Conservation (phyloP, 2,113 vertebrate genomes). For the Erythrolamprus reginae region DNA sequence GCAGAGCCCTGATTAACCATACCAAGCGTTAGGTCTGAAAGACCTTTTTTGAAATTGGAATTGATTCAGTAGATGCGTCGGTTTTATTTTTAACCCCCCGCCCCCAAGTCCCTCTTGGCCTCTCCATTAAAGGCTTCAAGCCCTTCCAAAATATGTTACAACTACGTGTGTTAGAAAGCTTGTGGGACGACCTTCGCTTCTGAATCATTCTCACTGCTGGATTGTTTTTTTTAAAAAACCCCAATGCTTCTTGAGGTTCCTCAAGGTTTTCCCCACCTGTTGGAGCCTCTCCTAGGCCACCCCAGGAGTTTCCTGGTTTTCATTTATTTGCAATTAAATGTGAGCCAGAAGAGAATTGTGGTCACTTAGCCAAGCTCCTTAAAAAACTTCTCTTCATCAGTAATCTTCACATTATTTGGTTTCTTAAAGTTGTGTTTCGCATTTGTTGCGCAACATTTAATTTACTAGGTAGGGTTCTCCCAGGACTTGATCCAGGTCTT, state of each 20-base stretch:
- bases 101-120: background rate
- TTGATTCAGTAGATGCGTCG: background rate
- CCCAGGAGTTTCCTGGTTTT: background rate
- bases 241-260: no score
- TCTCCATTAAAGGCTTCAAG: background rate
- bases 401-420: background rate
- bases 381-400: background rate
- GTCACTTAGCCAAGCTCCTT: background rate
- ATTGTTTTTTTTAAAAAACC: no score
- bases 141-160: background rate
- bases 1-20: background rate
- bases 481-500: background rate
- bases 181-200: background rate
- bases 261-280: background rate
- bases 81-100: background rate
- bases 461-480: background rate
- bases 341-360: background rate
- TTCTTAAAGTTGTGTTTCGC: background rate
- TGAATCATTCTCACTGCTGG: background rate
- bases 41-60: background rate
- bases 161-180: no score
- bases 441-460: background rate
- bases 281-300: background rate
- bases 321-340: background rate
- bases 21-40: background rate